Base-by-base conservation (phyloP, 2,797 vertebrate species). In the Paguma larvata region DNA sequence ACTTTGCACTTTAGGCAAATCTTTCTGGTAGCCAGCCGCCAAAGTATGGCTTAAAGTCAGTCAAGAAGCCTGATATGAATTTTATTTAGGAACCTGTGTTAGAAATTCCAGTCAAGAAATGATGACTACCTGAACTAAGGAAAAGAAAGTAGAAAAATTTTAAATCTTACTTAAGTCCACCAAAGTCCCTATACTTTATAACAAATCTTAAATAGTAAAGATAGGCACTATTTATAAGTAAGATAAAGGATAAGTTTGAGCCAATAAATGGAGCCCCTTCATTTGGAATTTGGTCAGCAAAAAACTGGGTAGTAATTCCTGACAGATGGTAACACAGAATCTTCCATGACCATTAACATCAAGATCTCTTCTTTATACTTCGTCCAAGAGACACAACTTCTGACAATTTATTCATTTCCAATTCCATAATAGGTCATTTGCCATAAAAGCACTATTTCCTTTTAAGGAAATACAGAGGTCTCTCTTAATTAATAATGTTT, bases 241-340 rank as follows among this genome's bases (percentile, higher is more conserved):
- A 92, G 44, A 96, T 38, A 91, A 85, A 88, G 27, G 51, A 34
- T 89, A 97, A 62, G 34, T 96, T 92, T 85, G 32, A 95, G 85
- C 63, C 90, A 98, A 62, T 82, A 95, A 95, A 89, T 88, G 65
- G 83, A 95, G 88, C 78, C 82, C 82, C 85, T 94, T 97, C 95
- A 94, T 92, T 97, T 97, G 93, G 95, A 98, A 97, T 97, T 96
- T 97, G 93, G 93, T 98, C 95, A 98, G 94, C 87, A 75, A 96
- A 97, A 96, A 96, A 95, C 63, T 98, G 96, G 80, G 97, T 97
- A 96, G 93, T 97, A 98, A 97, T 97, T 98, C 95, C 92, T 94
- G 79, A 97, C 97, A 97, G 97, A 97, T 98, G 96, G 97, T 65
- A 92, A 96, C 91, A 97, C 87, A 94, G 96, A 97, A 93, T 97